These are phyloP conservation scores for Embidobia sp. DNA, from an alignment of 2,888 invertebrate genomes.

Conservation along the genomic window DNA sequence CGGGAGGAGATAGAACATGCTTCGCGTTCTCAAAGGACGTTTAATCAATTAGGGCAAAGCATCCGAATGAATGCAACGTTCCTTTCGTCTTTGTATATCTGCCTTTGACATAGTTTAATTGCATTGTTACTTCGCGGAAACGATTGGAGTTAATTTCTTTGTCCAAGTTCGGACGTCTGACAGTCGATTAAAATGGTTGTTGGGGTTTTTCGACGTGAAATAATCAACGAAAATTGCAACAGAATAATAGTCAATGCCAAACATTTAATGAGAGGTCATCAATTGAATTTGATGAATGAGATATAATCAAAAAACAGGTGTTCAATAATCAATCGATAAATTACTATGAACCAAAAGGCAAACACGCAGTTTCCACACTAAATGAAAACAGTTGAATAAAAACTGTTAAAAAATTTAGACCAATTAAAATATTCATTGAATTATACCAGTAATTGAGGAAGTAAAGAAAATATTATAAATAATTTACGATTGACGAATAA, in stretches of 20 bases:
- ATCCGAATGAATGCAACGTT: slow-evolving; percentile 19
- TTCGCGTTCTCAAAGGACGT: slow-evolving; percentile 11
- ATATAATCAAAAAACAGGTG: too few relatives aligned
- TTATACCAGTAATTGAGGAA: too few relatives aligned
- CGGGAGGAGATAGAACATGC: slow-evolving; percentile 4
- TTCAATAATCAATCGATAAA: background rate
- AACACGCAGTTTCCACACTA: too few relatives aligned
- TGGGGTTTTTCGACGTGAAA: background rate
- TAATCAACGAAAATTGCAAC: background rate
- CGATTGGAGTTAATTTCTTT: slow-evolving; percentile 22
- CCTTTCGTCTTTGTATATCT: slow-evolving; percentile 20
- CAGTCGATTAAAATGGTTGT: background rate
- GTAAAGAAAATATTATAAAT: too few relatives aligned
- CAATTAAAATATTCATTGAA: too few relatives aligned
- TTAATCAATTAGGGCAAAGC: slow-evolving; percentile 23
- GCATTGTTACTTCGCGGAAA: slow-evolving; percentile 24
- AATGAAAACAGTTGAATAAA: too few relatives aligned
- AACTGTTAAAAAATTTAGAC: too few relatives aligned
- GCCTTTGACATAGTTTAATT: slow-evolving; percentile 18
- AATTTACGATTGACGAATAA: too few relatives aligned
- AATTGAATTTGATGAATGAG: too few relatives aligned
- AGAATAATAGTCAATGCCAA: background rate
- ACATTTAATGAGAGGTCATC: too few relatives aligned
- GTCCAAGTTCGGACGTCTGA: background rate
- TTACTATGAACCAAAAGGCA: too few relatives aligned